Conservation (phyloP, 2,888 invertebrate species). For the Ecliptopera silaceata region DNA sequence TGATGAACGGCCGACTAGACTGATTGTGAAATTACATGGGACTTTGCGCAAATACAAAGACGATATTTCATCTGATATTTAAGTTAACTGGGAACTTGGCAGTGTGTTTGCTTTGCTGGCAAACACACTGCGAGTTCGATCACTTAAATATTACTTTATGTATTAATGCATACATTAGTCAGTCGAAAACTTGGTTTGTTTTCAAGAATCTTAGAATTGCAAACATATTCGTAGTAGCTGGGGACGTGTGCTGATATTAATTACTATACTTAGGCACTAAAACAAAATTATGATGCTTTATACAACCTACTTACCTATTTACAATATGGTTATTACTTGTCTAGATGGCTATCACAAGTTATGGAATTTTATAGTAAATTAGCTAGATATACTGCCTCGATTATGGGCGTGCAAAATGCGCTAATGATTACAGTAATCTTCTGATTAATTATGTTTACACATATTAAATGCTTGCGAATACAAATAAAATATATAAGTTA, state of each 20-base stretch:
- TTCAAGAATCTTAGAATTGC: conserved; percentile 10
- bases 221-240: too few relatives aligned
- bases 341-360: conserved; percentile 9
- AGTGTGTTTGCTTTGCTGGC: conserved; percentile 37
- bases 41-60: conserved; percentile 33
- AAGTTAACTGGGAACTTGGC: conserved; percentile 39
- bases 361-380: conserved; percentile 12
- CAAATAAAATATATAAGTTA: not conserved
- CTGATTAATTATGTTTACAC: not conserved
- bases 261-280: not conserved
- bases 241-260: too few relatives aligned
- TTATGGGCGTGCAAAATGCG: conserved; percentile 7
- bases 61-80: conserved; percentile 35
- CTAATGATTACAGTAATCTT: conserved; percentile 11
- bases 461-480: too few relatives aligned
- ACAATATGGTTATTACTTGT: not conserved
- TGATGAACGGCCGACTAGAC: conserved; percentile 55
- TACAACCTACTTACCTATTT: not conserved
- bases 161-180: conserved; percentile 23
- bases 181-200: conserved; percentile 18
- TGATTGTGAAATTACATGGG: conserved; percentile 49
- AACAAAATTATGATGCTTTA: not conserved
- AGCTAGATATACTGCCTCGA: conserved; percentile 15
- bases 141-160: conserved; percentile 29
- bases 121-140: conserved; percentile 31